These are phyloP conservation scores for Ormyrus nitidulus DNA, from an alignment of 2,888 invertebrate genomes.

Conservation along the genomic window DNA sequence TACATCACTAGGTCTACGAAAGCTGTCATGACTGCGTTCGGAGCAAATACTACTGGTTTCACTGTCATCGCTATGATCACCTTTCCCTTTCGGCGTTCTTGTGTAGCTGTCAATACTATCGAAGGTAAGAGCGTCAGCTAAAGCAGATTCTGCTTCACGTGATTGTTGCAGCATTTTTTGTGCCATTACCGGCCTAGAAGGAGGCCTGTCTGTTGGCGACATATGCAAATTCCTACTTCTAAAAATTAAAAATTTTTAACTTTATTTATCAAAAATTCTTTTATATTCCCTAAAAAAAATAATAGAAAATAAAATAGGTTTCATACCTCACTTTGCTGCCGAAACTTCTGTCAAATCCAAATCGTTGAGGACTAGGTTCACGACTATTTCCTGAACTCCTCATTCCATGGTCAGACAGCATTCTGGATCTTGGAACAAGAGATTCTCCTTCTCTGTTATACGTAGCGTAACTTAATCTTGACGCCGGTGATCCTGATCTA, in stretches of 20 bases:
- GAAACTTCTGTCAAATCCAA: slow-evolving; percentile 70
- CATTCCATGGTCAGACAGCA: slow-evolving; percentile 80
- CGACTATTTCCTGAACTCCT: slow-evolving; percentile 73
- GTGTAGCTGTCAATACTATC: slow-evolving; percentile 71
- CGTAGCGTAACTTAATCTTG: slow-evolving; percentile 86
- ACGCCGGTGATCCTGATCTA: slow-evolving; percentile 94
- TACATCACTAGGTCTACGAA: slow-evolving; percentile 87
- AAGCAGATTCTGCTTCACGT: slow-evolving; percentile 89
- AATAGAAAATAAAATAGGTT: slow-evolving; percentile 10
- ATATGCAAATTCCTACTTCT: slow-evolving; percentile 71
- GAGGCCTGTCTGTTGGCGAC: slow-evolving; percentile 77
- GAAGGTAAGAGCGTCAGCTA: slow-evolving; percentile 83
- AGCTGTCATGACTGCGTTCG: slow-evolving; percentile 91
- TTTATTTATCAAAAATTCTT: not conserved
- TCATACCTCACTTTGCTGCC: slow-evolving; percentile 68
- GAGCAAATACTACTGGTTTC: slow-evolving; percentile 98
- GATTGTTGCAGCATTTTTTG: slow-evolving; percentile 91
- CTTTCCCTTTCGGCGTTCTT: slow-evolving; percentile 70
- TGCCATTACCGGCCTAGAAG: slow-evolving; percentile 82
- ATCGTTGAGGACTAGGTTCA: slow-evolving; percentile 76
- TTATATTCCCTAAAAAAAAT: not conserved
- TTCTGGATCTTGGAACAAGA: slow-evolving; percentile 77
- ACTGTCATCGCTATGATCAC: slow-evolving; percentile 89
- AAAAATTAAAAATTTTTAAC: slow-evolving; percentile 14
- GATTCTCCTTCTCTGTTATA: slow-evolving; percentile 79